Evolutionary conservation across 1,140 invertebrate genomes (phyloP).

Genomic region (Tetramorium alpestre): DNA sequence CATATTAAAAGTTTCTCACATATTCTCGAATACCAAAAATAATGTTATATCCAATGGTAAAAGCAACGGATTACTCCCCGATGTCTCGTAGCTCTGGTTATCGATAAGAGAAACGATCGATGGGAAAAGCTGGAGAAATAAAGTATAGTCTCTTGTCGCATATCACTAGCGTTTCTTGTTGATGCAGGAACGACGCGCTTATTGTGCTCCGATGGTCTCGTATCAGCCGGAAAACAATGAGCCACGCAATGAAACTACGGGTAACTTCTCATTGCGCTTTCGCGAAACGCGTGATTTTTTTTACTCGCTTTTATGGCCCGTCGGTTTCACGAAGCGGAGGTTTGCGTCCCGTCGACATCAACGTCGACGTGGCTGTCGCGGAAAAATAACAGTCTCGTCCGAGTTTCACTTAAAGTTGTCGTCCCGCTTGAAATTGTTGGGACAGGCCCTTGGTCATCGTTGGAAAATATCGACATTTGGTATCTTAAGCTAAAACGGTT

Average conservation of each 20-base stretch:
- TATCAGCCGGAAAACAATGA: neutral
- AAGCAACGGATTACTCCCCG: neutral
- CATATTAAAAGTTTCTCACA: neutral
- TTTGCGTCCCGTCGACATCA: slow-evolving; percentile 5
- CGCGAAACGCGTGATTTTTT: neutral
- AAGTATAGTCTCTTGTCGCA: neutral
- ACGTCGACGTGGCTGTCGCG: slow-evolving; percentile 22
- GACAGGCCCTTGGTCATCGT: slow-evolving; percentile 1
- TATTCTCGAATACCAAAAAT: neutral
- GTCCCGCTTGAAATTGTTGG: neutral
- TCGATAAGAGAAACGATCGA: neutral
- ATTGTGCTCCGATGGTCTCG: neutral
- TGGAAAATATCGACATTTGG: slow-evolving; percentile 21
- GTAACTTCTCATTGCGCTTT: neutral
- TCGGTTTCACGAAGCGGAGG: slow-evolving; percentile 6
- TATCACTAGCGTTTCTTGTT: neutral
- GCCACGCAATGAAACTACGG: neutral
- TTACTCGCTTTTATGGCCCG: slow-evolving; percentile 16
- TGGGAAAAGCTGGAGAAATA: neutral
- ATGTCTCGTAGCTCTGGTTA: neutral
- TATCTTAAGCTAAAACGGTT: slow-evolving; percentile 17
- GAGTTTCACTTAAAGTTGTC: slow-evolving; percentile 44
- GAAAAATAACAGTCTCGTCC: slow-evolving; percentile 44
- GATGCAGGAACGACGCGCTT: neutral
- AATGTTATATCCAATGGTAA: neutral